Conservation (phyloP, 2,888 invertebrate species). For the Mycalesis mineus region DNA sequence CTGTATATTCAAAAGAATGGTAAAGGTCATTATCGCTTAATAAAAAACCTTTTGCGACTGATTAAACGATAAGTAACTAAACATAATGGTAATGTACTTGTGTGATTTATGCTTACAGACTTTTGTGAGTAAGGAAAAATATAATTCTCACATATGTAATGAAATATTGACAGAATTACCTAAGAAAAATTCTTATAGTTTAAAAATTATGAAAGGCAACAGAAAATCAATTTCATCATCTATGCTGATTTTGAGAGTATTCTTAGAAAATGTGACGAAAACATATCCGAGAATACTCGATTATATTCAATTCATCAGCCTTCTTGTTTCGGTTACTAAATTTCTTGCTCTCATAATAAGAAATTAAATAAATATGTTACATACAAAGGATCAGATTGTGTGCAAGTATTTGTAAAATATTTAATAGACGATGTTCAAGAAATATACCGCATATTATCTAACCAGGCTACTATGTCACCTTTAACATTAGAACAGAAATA, state of each 20-base stretch:
- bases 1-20: slow-evolving; percentile 6
- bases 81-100: slow-evolving; percentile 24
- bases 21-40: not conserved
- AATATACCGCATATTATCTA: not conserved
- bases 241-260: slow-evolving; percentile 25
- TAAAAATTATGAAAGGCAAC: slow-evolving; percentile 27
- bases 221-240: slow-evolving; percentile 27
- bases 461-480: not conserved
- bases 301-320: slow-evolving; percentile 21
- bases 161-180: slow-evolving; percentile 17
- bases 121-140: slow-evolving; percentile 20
- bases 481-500: not conserved
- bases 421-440: slow-evolving; percentile 9
- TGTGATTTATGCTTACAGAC: slow-evolving; percentile 28
- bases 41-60: slow-evolving; percentile 10
- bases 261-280: slow-evolving; percentile 4
- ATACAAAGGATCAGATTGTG: slow-evolving; percentile 19
- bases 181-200: slow-evolving; percentile 20
- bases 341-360: slow-evolving; percentile 25
- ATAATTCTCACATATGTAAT: slow-evolving; percentile 15
- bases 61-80: slow-evolving; percentile 23
- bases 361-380: slow-evolving; percentile 28
- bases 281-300: slow-evolving; percentile 11
- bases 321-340: slow-evolving; percentile 28
- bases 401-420: slow-evolving; percentile 18